phyloP scores from a whole-genome alignment of 2,797 vertebrate species.

The Astyanax mexicanus region DNA sequence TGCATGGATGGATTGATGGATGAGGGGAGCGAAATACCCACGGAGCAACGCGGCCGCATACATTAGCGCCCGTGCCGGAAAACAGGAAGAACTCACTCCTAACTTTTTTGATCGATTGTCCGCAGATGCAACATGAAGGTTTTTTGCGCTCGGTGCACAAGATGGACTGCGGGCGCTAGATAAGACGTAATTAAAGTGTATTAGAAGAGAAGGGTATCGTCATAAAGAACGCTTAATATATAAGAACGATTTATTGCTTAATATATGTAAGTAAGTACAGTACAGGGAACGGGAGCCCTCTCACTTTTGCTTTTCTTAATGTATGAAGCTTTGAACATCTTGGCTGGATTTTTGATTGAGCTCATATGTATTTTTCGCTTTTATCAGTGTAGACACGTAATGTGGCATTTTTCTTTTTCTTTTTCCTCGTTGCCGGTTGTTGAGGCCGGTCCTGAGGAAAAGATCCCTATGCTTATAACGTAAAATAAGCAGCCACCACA shows the following conservation, averaged over 20 bases:
- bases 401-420: not conserved
- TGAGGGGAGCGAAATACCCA: constrained; percentile 58
- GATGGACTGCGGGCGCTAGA: constrained; percentile 40
- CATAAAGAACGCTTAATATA: constrained; percentile 46
- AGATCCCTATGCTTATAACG: constrained; percentile 20
- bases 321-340: too few species aligned
- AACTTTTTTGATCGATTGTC: constrained; percentile 62
- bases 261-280: constrained; percentile 44
- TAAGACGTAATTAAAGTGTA: constrained; percentile 53
- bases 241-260: constrained; percentile 53
- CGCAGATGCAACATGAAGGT: constrained; percentile 52
- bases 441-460: constrained; percentile 33
- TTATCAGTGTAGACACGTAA: too few species aligned
- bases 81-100: constrained; percentile 53
- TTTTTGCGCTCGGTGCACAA: constrained; percentile 43
- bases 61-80: constrained; percentile 54
- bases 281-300: constrained; percentile 15
- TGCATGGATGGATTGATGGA: constrained; percentile 66
- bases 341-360: too few species aligned
- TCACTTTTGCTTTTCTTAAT: constrained; percentile 22
- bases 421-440: too few species aligned
- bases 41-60: constrained; percentile 56
- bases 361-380: too few species aligned
- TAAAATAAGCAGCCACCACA: constrained; percentile 39
- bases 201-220: constrained; percentile 46